Conservation (phyloP, 1,140 invertebrate genomes). For the Parapsyche elsis region DNA sequence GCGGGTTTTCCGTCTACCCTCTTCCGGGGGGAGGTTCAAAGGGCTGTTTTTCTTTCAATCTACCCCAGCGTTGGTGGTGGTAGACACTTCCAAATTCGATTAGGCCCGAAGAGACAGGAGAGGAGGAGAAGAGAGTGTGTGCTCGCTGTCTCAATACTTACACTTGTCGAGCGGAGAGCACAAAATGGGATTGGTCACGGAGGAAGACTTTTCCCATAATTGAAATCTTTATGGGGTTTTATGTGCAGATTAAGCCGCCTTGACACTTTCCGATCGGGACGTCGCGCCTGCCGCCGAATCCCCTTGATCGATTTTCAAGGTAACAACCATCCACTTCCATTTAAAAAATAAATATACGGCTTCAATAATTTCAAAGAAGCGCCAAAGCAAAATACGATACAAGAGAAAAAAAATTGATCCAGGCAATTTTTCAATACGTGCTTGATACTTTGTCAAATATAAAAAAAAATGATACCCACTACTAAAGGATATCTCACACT, state of each 20-base stretch:
- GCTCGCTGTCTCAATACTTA: slow-evolving; percentile 8
- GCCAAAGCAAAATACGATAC: too few relatives aligned
- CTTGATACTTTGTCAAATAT: too few relatives aligned
- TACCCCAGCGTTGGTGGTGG: not conserved
- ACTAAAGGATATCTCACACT: too few relatives aligned
- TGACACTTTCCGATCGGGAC: slow-evolving; percentile 11
- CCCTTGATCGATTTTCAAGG: too few relatives aligned
- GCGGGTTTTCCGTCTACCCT: slow-evolving; percentile 12
- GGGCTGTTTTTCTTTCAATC: slow-evolving; percentile 46
- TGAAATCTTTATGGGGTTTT: slow-evolving; percentile 52
- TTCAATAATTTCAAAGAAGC: too few relatives aligned
- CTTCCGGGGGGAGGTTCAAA: slow-evolving; percentile 32
- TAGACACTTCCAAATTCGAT: slow-evolving; percentile 54
- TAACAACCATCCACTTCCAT: too few relatives aligned
- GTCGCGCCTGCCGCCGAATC: not conserved
- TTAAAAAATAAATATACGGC: too few relatives aligned
- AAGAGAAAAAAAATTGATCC: too few relatives aligned
- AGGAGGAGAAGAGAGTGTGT: not conserved
- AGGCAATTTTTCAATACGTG: too few relatives aligned
- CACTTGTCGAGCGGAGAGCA: slow-evolving; percentile 2
- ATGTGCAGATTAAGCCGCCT: slow-evolving; percentile 45
- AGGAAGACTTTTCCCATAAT: slow-evolving; percentile 50
- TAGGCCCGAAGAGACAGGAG: slow-evolving; percentile 29
- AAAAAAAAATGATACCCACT: too few relatives aligned
- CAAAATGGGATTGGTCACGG: slow-evolving; percentile 53